Evolutionary conservation across 2,113 vertebrate species (phyloP), one percentile per base, ranked within the genome.

Genomic region (Synchiropus splendidus): DNA sequence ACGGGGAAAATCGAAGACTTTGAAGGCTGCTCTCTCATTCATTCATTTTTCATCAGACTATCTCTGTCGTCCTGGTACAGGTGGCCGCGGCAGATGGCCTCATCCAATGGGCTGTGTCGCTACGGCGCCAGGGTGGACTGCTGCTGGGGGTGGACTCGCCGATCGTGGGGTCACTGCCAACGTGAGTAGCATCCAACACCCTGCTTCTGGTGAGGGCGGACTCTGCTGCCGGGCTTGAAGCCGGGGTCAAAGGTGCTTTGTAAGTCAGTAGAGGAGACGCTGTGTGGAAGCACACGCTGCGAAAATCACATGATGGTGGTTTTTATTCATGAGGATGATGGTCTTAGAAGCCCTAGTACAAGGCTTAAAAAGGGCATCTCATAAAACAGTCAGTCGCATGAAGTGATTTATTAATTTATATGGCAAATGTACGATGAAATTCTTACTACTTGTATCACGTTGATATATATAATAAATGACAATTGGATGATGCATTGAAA

Each of bases 141-240:
- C 89, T 98, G 95, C 86, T 98, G 94, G 95, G 95, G 94, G 58
- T 98, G 94, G 94, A 86, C 85, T 1, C 87, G 89, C 0, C 81
- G 80, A 47, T 80, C 92, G 51, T 94, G 92, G 92, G 90, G 90
- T 60, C 92, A 90, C 6, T 98, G 95, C 80, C 92, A 93, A 64
- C 94, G 95, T 98, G 88, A 98, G 95, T 98, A 82, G 51, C 48
- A 60, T 58, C 51, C n/a, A n/a, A n/a, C n/a, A n/a, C n/a, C n/a
- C n/a, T 48, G 56, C 66, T 54, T 49, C 58, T 64, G 75, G 39
- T 53, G 62, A 66, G 70, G 71, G 76, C n/a, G n/a, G n/a, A n/a
- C n/a, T n/a, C n/a, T n/a, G n/a, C n/a, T n/a, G n/a, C n/a, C n/a
- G 70, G 63, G 66, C 79, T 72, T 71, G 49, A 57, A 48, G 64